Percentiles rank a stretch among this genome's conserved stretches.
phyloP scores from a whole-genome alignment of 2,797 vertebrate species.

The Oceanodroma leucorhoa region DNA sequence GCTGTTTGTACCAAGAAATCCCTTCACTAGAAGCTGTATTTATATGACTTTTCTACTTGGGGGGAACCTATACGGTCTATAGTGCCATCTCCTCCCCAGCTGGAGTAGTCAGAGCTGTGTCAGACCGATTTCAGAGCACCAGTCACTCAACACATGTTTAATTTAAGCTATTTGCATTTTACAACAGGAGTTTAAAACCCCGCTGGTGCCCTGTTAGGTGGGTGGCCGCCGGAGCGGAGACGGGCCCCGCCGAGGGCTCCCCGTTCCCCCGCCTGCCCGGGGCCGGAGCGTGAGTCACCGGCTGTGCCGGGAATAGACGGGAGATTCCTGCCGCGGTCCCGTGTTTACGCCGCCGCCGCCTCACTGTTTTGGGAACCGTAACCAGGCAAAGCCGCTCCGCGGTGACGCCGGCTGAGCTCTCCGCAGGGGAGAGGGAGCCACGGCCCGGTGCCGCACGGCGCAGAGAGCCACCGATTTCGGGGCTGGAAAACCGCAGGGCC shows the following conservation, averaged over 20 bases:
- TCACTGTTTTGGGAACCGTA: background rate
- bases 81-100: background rate
- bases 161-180: background rate
- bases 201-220: background rate
- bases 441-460: fast-evolving
- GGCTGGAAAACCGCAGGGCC: background rate
- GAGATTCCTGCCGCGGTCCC: background rate
- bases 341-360: background rate
- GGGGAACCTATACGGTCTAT: fast-evolving
- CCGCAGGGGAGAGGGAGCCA: background rate
- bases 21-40: background rate
- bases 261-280: background rate
- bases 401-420: background rate
- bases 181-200: background rate
- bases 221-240: background rate
- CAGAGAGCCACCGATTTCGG: too few species aligned
- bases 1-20: background rate
- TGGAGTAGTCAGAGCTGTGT: background rate
- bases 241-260: background rate
- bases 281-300: background rate
- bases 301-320: background rate
- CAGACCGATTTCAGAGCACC: background rate
- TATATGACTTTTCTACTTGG: background rate
- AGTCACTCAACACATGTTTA: background rate
- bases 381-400: background rate